Conservation (phyloP, 37 sponge, comb jelly and placozoan genomes). For the Bolinopsis microptera region DNA sequence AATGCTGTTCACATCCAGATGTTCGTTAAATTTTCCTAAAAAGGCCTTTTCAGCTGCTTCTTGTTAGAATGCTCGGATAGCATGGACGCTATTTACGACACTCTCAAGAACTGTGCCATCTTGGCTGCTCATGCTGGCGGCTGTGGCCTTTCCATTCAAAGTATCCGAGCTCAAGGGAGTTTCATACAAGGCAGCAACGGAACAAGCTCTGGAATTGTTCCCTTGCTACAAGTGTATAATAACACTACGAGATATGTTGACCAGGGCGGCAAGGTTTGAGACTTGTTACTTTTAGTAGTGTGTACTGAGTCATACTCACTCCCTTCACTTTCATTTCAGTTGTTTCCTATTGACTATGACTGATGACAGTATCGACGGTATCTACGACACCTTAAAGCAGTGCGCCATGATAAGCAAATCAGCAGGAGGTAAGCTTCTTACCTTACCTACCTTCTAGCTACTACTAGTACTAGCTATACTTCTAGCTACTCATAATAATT, state of each 20-base stretch:
- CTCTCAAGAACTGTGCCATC: slow-evolving; percentile 91
- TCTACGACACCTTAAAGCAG: slow-evolving; percentile 96
- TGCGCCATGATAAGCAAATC: slow-evolving; percentile 98
- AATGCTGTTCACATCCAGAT: no score
- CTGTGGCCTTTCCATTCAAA: slow-evolving; percentile 86
- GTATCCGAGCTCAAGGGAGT: slow-evolving; percentile 86
- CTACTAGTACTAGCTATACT: no score
- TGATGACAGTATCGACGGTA: slow-evolving; percentile 98
- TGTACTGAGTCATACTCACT: slow-evolving; percentile 30
- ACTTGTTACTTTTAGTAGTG: neutral
- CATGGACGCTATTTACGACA: slow-evolving; percentile 83
- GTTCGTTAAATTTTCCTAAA: no score
- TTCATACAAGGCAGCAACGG: slow-evolving; percentile 99
- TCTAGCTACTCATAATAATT: no score
- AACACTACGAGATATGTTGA: slow-evolving; percentile 98
- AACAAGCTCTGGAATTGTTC: slow-evolving; percentile 90
- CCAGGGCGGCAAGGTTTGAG: slow-evolving; percentile 89
- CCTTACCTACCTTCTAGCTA: neutral
- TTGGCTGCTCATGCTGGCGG: slow-evolving; percentile 98
- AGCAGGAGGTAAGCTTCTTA: slow-evolving; percentile 76
- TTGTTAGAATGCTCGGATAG: slow-evolving; percentile 28
- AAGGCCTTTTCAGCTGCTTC: slow-evolving; percentile 66
- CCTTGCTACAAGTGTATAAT: slow-evolving; percentile 96
- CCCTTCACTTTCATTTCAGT: slow-evolving; percentile 70
- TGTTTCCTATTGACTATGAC: slow-evolving; percentile 97